These are phyloP conservation scores for Dicrostonyx torquatus DNA, from an alignment of 2,797 vertebrate species.

Conservation along the genomic window DNA sequence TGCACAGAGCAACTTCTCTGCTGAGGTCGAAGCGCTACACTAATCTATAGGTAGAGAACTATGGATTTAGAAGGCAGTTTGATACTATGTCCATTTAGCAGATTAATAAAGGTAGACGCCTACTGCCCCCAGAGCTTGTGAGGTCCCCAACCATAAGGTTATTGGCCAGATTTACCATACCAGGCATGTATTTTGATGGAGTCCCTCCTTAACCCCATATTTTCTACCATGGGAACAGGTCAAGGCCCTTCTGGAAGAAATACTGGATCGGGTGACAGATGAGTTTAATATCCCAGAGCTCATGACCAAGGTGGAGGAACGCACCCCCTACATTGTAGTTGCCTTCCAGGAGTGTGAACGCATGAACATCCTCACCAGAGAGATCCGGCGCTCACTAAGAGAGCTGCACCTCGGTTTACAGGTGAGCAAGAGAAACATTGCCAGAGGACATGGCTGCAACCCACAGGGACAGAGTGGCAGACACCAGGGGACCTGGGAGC, in stretches of 20 bases:
- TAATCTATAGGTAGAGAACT: background rate
- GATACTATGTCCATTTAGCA: background rate
- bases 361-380: constrained; percentile 93
- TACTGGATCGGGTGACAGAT: constrained; percentile 92
- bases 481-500: accelerated
- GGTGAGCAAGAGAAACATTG: constrained; percentile 83
- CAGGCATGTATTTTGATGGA: background rate
- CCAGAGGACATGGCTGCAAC: background rate
- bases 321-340: constrained; percentile 93
- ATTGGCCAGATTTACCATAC: background rate
- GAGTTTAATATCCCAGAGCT: constrained; percentile 94
- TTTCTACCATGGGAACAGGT: constrained; percentile 87
- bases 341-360: constrained; percentile 96
- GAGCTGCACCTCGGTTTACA: constrained; percentile 94
- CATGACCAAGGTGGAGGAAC: constrained; percentile 91
- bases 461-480: background rate
- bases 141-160: background rate
- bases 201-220: background rate
- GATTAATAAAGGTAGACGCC: background rate
- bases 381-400: constrained; percentile 90
- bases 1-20: background rate
- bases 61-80: background rate
- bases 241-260: constrained; percentile 91
- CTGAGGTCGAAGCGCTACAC: background rate
- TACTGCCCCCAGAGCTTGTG: too few species aligned